phyloP scores from a whole-genome alignment of 2,888 invertebrate species.

The Omphaloscelis lunosa region DNA sequence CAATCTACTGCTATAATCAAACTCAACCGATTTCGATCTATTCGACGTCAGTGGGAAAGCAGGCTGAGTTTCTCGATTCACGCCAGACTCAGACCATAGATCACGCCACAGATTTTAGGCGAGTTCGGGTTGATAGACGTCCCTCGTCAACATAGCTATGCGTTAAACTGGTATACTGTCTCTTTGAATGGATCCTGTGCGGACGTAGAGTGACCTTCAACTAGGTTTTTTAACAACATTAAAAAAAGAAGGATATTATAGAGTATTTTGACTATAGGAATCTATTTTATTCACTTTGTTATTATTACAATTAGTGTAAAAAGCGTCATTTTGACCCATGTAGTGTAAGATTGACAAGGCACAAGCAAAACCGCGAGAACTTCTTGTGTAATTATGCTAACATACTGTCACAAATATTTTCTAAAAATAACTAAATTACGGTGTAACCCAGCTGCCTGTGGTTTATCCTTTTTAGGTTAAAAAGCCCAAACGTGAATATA shows the following conservation, averaged over 20 bases:
- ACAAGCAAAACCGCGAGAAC: neutral
- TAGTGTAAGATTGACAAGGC: neutral
- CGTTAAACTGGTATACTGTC: neutral
- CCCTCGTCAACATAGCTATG: slow-evolving; percentile 6
- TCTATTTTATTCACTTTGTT: neutral
- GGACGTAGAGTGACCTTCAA: neutral
- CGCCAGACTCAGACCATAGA: slow-evolving; percentile 35
- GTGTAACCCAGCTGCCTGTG: slow-evolving; percentile 60
- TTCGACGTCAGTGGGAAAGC: slow-evolving; percentile 3
- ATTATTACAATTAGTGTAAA: neutral
- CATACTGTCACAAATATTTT: slow-evolving; percentile 31
- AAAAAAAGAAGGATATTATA: neutral
- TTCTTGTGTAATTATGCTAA: neutral
- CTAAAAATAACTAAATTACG: slow-evolving; percentile 60
- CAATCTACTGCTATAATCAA: neutral
- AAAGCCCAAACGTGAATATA: slow-evolving; percentile 60
- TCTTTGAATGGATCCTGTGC: neutral
- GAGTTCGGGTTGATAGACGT: slow-evolving; percentile 38
- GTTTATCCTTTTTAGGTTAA: slow-evolving; percentile 59
- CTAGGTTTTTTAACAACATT: neutral
- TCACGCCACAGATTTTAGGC: slow-evolving; percentile 23
- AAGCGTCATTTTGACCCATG: neutral
- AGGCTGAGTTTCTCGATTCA: slow-evolving; percentile 6
- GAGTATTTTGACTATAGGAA: too few species aligned
- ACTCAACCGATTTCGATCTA: neutral